Conservation (phyloP, 2,797 vertebrate species). For the Lithobates sylvaticus region DNA sequence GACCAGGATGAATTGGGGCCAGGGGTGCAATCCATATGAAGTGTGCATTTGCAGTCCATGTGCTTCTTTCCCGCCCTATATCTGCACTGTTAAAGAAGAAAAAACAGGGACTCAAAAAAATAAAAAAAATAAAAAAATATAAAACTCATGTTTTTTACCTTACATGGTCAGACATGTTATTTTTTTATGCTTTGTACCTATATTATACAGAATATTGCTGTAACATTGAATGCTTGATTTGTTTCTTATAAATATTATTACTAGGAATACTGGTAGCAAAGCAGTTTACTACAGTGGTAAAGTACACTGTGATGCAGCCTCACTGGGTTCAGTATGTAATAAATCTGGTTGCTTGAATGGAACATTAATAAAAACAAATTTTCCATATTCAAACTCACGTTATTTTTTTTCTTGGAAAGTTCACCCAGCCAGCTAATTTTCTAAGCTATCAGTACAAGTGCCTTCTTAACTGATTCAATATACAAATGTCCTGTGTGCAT, state of each 20-base stretch:
- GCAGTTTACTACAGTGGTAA: background rate
- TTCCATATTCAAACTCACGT: background rate
- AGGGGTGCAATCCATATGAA: background rate
- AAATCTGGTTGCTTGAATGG: background rate
- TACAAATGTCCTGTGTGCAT: constrained; percentile 53
- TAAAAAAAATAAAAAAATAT: background rate
- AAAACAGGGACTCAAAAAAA: background rate
- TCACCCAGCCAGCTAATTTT: background rate
- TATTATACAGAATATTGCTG: too few relatives aligned
- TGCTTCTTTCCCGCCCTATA: background rate
- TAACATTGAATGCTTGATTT: too few relatives aligned
- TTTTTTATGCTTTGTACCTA: too few relatives aligned
- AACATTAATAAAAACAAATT: background rate
- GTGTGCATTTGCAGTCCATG: background rate
- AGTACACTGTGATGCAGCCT: background rate
- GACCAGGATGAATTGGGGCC: background rate
- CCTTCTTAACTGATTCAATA: constrained; percentile 40
- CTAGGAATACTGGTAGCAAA: background rate
- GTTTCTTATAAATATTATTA: too few relatives aligned
- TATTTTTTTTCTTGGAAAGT: constrained; percentile 16
- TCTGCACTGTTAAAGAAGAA: background rate
- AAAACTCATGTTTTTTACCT: too few relatives aligned
- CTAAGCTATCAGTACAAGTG: constrained; percentile 25
- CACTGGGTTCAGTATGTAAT: background rate
- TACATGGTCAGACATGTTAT: too few relatives aligned